A percentile compares a stretch with the other conserved stretches of the same genome.
Conservation (phyloP, 2,888 invertebrate species). For the Aleiodes alternator region DNA sequence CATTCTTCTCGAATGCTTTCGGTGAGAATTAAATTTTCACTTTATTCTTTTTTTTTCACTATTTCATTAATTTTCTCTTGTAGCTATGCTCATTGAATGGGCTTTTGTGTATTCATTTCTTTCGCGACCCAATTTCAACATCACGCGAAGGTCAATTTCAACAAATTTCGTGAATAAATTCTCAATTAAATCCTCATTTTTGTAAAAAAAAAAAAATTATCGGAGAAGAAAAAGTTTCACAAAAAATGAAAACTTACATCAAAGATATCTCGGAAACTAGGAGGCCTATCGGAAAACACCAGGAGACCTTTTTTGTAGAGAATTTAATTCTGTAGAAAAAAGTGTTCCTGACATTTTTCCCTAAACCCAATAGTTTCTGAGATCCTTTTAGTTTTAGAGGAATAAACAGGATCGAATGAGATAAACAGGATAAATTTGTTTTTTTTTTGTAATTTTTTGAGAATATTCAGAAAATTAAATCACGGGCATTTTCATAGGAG, state of each 20-base stretch:
- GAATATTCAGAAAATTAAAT: too few relatives aligned
- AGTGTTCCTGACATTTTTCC: too few relatives aligned
- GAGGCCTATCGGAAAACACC: too few relatives aligned
- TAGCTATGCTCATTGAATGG: background rate
- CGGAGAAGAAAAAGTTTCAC: background rate
- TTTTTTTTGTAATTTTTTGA: too few relatives aligned
- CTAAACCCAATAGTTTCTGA: too few relatives aligned
- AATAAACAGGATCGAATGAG: too few relatives aligned
- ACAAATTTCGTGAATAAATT: conserved; percentile 17
- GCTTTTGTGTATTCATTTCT: conserved; percentile 3
- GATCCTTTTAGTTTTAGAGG: too few relatives aligned
- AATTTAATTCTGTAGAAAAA: too few relatives aligned
- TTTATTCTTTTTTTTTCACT: background rate
- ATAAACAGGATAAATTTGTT: too few relatives aligned
- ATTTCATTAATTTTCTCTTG: background rate
- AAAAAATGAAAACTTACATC: background rate
- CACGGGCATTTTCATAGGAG: too few relatives aligned
- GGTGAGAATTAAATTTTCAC: conserved; percentile 61
- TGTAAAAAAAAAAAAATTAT: background rate
- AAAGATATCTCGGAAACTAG: too few relatives aligned
- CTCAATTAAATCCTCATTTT: background rate
- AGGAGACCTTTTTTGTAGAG: too few relatives aligned
- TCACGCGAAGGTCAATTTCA: conserved; percentile 18
- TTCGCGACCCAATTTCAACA: conserved; percentile 10
- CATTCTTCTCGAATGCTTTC: conserved; percentile 71